phyloP scores from a whole-genome alignment of 1,140 invertebrate genomes.

The Tetraneura akinire region DNA sequence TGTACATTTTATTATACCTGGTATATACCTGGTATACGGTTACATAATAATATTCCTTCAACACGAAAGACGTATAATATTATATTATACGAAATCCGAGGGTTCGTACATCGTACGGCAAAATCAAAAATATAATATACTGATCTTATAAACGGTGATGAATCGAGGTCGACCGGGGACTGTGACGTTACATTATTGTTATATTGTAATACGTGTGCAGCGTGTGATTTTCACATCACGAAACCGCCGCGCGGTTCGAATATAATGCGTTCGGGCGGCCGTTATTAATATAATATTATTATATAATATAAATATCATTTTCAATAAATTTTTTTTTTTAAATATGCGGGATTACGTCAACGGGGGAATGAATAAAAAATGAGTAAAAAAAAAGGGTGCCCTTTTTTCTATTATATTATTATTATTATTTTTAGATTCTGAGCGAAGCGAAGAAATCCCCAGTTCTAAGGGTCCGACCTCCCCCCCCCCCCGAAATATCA shows the following conservation, averaged over 20 bases:
- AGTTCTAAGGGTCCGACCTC: too few species aligned
- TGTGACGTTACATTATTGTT: background rate
- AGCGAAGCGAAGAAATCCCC: too few species aligned
- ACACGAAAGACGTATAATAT: slow-evolving; percentile 3
- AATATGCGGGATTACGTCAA: too few species aligned
- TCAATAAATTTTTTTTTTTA: too few species aligned
- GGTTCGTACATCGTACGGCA: background rate
- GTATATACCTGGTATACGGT: background rate
- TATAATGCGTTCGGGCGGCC: slow-evolving; percentile 4
- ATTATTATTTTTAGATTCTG: background rate
- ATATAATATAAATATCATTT: too few species aligned
- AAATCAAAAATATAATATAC: background rate
- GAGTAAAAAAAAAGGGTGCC: background rate
- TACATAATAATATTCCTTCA: slow-evolving; percentile 20
- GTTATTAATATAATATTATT: too few species aligned
- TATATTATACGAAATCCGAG: background rate
- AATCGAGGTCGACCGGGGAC: slow-evolving; percentile 29
- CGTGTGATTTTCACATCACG: too few species aligned
- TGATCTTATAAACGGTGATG: too few species aligned
- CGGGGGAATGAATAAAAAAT: too few species aligned
- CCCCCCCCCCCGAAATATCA: too few species aligned
- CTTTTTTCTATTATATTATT: background rate
- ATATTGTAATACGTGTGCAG: too few species aligned
- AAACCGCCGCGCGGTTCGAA: background rate
- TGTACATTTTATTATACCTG: too few species aligned